Conservation (phyloP, 2,888 invertebrate genomes). For the Microctonus brassicae region DNA sequence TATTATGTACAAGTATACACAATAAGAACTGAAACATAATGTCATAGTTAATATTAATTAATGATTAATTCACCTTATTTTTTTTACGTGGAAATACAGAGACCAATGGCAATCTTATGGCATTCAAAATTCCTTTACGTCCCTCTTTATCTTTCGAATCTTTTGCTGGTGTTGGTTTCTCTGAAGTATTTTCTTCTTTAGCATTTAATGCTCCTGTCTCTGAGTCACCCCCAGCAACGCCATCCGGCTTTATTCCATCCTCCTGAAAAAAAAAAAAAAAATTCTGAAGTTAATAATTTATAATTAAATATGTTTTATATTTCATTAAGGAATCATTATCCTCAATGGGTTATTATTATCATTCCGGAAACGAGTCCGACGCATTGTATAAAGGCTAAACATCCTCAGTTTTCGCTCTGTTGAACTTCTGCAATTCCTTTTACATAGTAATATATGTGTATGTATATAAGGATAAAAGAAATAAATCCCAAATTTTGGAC, state of each 20-base stretch:
- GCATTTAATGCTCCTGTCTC: conserved; percentile 50
- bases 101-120: conserved; percentile 76
- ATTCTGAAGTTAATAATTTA: not conserved
- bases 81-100: conserved; percentile 69
- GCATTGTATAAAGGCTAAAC: conserved; percentile 48
- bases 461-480: conserved; percentile 32
- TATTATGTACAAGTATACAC: not conserved
- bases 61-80: conserved; percentile 62
- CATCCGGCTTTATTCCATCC: conserved; percentile 25
- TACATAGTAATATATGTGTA: not conserved
- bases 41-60: not conserved
- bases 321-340: not conserved
- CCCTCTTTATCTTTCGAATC: conserved; percentile 52
- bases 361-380: conserved; percentile 52
- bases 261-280: conserved; percentile 6
- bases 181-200: conserved; percentile 58
- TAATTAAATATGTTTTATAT: not conserved
- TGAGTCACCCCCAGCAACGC: conserved; percentile 21
- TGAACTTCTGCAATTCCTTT: conserved; percentile 35
- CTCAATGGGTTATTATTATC: conserved; percentile 35
- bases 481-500: conserved; percentile 10
- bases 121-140: conserved; percentile 72
- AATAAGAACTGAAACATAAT: no score
- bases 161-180: conserved; percentile 60
- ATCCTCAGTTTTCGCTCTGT: conserved; percentile 59